Conservation (phyloP, 2,797 vertebrate genomes). For the Columba guinea region DNA sequence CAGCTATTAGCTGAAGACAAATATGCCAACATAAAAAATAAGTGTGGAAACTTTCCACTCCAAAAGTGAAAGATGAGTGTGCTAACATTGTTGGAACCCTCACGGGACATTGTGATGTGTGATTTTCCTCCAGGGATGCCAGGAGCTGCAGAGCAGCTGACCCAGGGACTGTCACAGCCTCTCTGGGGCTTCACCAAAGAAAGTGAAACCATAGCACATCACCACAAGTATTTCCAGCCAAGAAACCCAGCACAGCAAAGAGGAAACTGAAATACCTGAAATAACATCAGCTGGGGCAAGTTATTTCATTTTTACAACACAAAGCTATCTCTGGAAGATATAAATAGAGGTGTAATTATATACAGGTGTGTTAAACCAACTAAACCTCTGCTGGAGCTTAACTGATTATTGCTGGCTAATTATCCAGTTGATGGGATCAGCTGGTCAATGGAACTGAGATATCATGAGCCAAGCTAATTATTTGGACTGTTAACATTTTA, state of each 20-base stretch:
- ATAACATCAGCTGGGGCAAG: accelerated
- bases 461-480: background rate
- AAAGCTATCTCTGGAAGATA: background rate
- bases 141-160: background rate
- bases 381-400: background rate
- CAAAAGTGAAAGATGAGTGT: too few species aligned
- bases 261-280: background rate
- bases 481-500: accelerated
- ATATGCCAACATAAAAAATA: background rate
- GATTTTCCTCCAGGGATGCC: background rate
- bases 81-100: background rate
- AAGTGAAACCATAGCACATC: accelerated
- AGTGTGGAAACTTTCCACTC: background rate
- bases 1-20: background rate
- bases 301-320: background rate
- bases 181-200: background rate
- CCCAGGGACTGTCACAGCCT: background rate
- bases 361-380: background rate
- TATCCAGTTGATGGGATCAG: background rate
- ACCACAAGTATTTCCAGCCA: background rate
- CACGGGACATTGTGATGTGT: accelerated
- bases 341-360: background rate
- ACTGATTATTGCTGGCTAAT: background rate
- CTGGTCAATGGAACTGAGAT: background rate
- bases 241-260: background rate